These are phyloP conservation scores for Pyrrhura leucotis DNA, from an alignment of 2,797 vertebrate genomes.

Conservation along the genomic window DNA sequence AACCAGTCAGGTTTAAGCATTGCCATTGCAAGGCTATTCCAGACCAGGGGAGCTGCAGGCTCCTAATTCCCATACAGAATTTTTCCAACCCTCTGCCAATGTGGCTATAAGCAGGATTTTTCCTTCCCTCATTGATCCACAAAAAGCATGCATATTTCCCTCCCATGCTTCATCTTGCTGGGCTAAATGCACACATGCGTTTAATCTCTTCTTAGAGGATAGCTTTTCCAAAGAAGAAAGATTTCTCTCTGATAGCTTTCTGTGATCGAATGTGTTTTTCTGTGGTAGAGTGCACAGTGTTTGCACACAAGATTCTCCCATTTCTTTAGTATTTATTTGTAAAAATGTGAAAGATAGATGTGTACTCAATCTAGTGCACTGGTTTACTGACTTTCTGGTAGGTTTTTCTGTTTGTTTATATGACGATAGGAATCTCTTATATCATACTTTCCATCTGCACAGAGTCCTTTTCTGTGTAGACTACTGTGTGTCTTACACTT, in stretches of 20 bases:
- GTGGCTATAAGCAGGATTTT: neutral
- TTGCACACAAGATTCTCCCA: neutral
- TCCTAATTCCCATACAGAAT: neutral
- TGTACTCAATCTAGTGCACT: neutral
- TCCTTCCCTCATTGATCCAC: neutral
- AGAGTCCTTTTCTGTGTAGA: neutral
- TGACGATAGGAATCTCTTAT: neutral
- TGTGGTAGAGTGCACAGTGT: accelerated
- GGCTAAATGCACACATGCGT: neutral
- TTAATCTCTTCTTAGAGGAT: neutral
- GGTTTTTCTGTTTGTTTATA: neutral
- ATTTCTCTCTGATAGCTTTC: neutral
- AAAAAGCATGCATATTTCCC: neutral
- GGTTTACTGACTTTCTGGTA: neutral
- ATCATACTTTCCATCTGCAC: neutral
- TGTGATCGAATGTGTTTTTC: neutral
- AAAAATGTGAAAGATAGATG: neutral
- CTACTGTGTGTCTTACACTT: neutral
- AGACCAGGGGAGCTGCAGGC: neutral
- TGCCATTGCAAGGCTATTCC: neutral
- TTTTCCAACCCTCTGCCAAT: neutral
- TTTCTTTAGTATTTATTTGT: neutral
- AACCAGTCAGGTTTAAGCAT: neutral
- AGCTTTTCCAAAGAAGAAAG: neutral
- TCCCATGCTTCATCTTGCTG: neutral